Evolutionary conservation across 2,888 invertebrate genomes (phyloP).

Genomic region (Eilema caniola): DNA sequence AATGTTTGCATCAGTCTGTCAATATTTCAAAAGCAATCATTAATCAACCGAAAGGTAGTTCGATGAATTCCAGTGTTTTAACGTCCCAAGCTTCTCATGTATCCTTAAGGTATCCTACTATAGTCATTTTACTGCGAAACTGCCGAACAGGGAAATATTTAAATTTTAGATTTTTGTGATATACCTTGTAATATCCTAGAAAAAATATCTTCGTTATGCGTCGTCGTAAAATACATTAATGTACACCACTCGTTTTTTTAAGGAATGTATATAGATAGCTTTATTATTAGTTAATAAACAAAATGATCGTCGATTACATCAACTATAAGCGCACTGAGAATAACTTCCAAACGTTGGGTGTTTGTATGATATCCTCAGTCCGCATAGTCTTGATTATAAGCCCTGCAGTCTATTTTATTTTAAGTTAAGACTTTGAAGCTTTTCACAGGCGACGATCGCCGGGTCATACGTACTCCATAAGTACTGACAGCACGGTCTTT

Average conservation of each 20-base stretch:
- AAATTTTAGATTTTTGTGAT: not conserved
- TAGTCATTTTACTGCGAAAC: constrained; percentile 38
- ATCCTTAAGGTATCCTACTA: constrained; percentile 43
- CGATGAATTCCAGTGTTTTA: constrained; percentile 47
- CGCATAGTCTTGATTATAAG: not conserved
- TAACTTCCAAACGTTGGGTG: too few relatives aligned
- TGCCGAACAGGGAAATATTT: not conserved
- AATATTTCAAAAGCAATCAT: constrained; percentile 34
- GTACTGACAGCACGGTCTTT: too few relatives aligned
- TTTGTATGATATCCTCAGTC: too few relatives aligned
- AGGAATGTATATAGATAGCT: too few relatives aligned
- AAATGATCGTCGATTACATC: too few relatives aligned
- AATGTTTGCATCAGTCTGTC: constrained; percentile 28
- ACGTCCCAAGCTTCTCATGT: constrained; percentile 29
- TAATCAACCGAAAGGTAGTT: constrained; percentile 44
- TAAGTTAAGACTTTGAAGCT: too few relatives aligned
- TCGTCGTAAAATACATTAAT: too few relatives aligned
- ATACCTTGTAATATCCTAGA: not conserved
- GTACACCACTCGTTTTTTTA: too few relatives aligned
- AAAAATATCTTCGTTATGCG: not conserved
- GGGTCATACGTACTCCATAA: too few relatives aligned
- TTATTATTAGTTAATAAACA: too few relatives aligned
- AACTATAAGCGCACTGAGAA: too few relatives aligned
- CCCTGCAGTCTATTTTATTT: not conserved
- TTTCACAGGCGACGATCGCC: too few relatives aligned